Conservation (phyloP, 2,113 vertebrate genomes). For the Ovis canadensis region DNA sequence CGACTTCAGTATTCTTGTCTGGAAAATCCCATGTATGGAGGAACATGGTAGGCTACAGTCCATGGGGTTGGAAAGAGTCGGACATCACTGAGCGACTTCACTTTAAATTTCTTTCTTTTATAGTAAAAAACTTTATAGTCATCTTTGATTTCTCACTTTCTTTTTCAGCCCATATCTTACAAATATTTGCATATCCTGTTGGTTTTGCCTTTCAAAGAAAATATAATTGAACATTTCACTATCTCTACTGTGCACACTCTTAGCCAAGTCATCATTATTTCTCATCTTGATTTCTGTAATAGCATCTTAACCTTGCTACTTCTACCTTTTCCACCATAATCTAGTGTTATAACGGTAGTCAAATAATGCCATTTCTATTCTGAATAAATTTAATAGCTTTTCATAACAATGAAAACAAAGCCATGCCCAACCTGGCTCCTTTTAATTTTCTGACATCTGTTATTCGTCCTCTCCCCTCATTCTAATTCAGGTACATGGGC, state of each 20-base stretch:
- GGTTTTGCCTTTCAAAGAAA: background rate
- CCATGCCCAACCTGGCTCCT: background rate
- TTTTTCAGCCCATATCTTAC: background rate
- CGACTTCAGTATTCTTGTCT: background rate
- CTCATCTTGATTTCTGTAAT: background rate
- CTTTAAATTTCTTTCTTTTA: background rate
- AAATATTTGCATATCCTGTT: background rate
- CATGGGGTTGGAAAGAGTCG: background rate
- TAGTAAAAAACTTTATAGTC: background rate
- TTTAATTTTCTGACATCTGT: background rate
- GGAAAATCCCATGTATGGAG: background rate
- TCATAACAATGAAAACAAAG: background rate
- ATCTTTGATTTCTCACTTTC: background rate
- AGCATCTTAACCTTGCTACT: background rate
- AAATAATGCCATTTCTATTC: background rate
- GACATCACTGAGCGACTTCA: background rate
- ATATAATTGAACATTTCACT: background rate
- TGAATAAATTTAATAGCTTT: background rate
- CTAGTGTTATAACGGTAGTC: background rate
- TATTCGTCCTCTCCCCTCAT: background rate
- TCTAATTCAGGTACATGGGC: background rate
- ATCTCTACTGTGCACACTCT: background rate
- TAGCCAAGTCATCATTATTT: background rate
- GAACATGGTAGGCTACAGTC: background rate
- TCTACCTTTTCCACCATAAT: background rate